Percentiles rank a stretch among this genome's conserved stretches.
Evolutionary conservation across 1,140 invertebrate species (phyloP).

Genomic region (Pemphigus obesinymphae): DNA sequence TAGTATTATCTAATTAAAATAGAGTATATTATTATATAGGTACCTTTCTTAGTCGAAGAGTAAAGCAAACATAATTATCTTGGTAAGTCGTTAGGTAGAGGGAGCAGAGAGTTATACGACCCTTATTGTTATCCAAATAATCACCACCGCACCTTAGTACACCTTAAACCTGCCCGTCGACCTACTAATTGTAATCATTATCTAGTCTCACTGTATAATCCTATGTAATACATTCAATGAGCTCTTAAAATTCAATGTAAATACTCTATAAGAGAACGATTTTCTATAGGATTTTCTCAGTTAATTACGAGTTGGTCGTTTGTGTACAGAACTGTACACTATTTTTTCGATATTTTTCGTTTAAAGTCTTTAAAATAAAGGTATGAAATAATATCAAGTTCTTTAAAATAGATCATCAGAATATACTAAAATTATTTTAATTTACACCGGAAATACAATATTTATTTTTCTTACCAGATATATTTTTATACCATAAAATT

Average conservation of each 20-base stretch:
- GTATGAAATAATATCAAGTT: too few species aligned
- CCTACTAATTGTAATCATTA: background rate
- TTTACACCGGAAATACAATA: too few species aligned
- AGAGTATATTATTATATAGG: too few species aligned
- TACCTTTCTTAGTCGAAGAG: background rate
- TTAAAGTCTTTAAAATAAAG: too few species aligned
- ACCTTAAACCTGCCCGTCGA: background rate
- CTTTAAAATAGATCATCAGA: too few species aligned
- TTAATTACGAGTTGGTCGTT: background rate
- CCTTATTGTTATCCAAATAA: background rate
- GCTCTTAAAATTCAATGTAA: background rate
- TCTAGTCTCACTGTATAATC: background rate
- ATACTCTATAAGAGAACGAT: background rate
- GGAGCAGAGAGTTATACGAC: background rate
- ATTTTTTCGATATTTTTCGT: too few species aligned
- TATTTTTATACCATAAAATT: too few species aligned
- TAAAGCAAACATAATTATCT: constrained; percentile 2
- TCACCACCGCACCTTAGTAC: background rate
- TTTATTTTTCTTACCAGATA: too few species aligned
- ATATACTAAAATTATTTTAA: too few species aligned
- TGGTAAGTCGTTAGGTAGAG: background rate
- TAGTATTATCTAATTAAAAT: too few species aligned
- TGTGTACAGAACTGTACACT: too few species aligned
- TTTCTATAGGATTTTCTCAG: too few species aligned
- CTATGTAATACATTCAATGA: background rate